These are phyloP conservation scores for Leucophora obtusa DNA, from an alignment of 2,888 invertebrate species.

Conservation along the genomic window DNA sequence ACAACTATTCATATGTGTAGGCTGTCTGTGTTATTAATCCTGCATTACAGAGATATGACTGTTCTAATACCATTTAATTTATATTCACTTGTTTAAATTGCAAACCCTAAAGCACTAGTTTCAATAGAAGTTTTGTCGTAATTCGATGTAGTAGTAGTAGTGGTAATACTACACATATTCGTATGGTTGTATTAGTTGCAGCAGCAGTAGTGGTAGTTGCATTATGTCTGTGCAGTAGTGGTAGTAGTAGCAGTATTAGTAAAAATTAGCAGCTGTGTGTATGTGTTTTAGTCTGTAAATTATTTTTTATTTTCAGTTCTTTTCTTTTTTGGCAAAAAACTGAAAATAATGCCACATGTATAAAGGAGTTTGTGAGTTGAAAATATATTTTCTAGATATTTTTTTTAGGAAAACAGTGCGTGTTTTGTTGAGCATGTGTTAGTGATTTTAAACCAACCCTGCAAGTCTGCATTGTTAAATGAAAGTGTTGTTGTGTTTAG, in stretches of 20 bases:
- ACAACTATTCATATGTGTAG: constrained; percentile 12
- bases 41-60: constrained; percentile 53
- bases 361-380: background rate
- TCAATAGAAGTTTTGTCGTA: constrained; percentile 8
- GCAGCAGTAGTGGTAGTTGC: background rate
- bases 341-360: constrained; percentile 11
- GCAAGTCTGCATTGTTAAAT: background rate
- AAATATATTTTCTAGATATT: background rate
- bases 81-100: constrained; percentile 63
- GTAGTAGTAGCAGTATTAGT: constrained; percentile 15
- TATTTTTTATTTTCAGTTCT: constrained; percentile 17
- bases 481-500: constrained; percentile 1
- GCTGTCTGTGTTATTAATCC: constrained; percentile 50
- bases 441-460: background rate
- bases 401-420: background rate
- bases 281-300: constrained; percentile 15
- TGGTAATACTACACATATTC: background rate
- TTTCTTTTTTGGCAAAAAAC: constrained; percentile 18
- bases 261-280: constrained; percentile 55
- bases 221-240: constrained; percentile 28
- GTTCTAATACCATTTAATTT: constrained; percentile 64
- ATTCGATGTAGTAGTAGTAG: constrained; percentile 7
- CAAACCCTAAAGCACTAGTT: constrained; percentile 46
- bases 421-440: background rate
- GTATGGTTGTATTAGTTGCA: background rate